Conservation (phyloP, 2,888 invertebrate genomes). For the Tenthredo livida region DNA sequence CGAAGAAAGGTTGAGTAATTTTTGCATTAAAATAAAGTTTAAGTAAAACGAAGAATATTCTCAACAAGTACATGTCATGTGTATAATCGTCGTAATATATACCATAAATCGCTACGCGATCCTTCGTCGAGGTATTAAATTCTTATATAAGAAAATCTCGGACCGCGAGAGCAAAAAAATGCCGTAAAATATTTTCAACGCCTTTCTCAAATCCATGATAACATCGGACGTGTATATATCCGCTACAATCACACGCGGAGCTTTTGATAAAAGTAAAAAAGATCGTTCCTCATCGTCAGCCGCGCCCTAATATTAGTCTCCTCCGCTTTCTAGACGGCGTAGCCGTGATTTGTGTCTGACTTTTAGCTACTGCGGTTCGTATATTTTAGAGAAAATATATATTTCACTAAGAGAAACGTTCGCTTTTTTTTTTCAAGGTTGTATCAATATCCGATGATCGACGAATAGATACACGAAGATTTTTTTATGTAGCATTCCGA, state of each 20-base stretch:
- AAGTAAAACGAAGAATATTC: not conserved
- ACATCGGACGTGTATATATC: not conserved
- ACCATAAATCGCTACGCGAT: not conserved
- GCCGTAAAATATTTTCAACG: not conserved
- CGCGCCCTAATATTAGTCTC: conserved; percentile 10
- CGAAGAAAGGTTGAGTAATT: conserved; percentile 1
- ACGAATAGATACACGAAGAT: not conserved
- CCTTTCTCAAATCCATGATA: not conserved
- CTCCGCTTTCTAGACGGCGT: not conserved
- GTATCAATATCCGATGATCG: not conserved
- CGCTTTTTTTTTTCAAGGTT: conserved; percentile 11
- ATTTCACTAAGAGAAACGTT: not conserved
- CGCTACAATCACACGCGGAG: not conserved
- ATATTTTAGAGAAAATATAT: conserved; percentile 2
- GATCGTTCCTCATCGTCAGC: not conserved
- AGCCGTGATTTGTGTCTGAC: conserved; percentile 15
- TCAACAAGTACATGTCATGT: not conserved
- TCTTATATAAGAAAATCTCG: not conserved
- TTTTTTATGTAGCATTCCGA: not conserved
- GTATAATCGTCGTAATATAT: not conserved
- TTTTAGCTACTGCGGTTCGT: not conserved
- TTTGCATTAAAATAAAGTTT: not conserved
- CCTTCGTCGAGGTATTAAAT: not conserved
- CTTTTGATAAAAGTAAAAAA: not conserved
- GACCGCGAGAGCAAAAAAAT: not conserved